phyloP scores from a whole-genome alignment of 2,797 vertebrate genomes.

The Sebastes diaconus region DNA sequence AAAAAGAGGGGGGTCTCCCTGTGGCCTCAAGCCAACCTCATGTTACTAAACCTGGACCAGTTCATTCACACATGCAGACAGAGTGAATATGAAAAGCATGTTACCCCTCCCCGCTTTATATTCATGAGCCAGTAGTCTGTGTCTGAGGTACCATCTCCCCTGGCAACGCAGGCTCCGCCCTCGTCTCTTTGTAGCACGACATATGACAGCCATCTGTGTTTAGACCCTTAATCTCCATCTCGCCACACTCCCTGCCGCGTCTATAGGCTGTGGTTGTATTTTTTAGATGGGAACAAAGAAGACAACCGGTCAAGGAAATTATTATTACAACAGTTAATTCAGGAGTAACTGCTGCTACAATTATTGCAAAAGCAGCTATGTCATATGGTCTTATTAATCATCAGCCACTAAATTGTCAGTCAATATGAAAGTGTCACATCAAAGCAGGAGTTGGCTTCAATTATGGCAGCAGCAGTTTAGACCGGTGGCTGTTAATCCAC shows the following conservation, averaged over 20 bases:
- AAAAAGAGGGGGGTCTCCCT: constrained; percentile 36
- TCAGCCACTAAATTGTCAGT: constrained; percentile 8
- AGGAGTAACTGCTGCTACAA: constrained; percentile 4
- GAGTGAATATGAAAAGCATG: constrained; percentile 31
- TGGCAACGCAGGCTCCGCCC: constrained; percentile 71
- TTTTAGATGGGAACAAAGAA: constrained; percentile 56
- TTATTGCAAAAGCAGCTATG: neutral
- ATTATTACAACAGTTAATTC: constrained; percentile 25
- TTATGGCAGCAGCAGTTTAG: constrained; percentile 16
- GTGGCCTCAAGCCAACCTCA: constrained; percentile 60
- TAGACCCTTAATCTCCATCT: constrained; percentile 64
- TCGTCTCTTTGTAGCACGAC: constrained; percentile 62
- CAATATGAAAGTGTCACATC: constrained; percentile 36
- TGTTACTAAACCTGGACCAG: constrained; percentile 56
- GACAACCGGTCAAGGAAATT: neutral
- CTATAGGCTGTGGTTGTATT: constrained; percentile 43
- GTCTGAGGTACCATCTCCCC: constrained; percentile 69
- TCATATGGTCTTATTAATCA: constrained; percentile 21
- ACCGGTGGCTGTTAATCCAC: constrained; percentile 15
- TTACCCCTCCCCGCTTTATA: constrained; percentile 67
- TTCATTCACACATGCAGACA: constrained; percentile 57
- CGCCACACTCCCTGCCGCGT: constrained; percentile 49
- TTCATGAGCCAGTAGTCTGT: constrained; percentile 71
- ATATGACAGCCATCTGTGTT: constrained; percentile 80
- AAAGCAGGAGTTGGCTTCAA: constrained; percentile 19